Evolutionary conservation across 1,140 invertebrate species (phyloP).

Genomic region (Plutomurus gul): DNA sequence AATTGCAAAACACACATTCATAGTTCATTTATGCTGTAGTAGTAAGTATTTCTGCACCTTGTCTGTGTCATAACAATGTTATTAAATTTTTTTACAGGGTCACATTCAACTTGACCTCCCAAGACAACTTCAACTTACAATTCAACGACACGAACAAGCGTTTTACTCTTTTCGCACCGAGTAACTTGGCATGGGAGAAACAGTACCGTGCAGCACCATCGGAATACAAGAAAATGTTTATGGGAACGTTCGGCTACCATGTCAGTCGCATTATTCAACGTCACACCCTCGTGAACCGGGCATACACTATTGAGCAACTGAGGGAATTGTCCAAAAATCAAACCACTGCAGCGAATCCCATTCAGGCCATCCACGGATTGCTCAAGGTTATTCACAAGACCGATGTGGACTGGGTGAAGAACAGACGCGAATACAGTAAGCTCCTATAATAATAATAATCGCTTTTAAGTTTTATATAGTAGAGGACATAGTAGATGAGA

Average conservation of each 20-base stretch:
- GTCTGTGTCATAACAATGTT: no score
- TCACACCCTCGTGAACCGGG: slow-evolving; percentile 64
- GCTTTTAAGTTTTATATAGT: neutral
- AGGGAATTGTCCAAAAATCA: slow-evolving; percentile 66
- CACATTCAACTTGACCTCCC: slow-evolving; percentile 73
- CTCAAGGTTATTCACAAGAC: slow-evolving; percentile 49
- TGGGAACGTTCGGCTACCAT: slow-evolving; percentile 77
- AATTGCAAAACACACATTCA: neutral
- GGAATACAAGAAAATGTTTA: slow-evolving; percentile 79
- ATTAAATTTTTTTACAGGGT: slow-evolving; percentile 63
- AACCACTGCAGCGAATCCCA: slow-evolving; percentile 40
- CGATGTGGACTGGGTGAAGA: slow-evolving; percentile 40
- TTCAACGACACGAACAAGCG: slow-evolving; percentile 75
- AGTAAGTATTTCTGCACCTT: no score
- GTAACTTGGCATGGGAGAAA: slow-evolving; percentile 81
- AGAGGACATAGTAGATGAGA: neutral
- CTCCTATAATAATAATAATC: neutral
- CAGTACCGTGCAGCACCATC: slow-evolving; percentile 73
- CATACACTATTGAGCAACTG: slow-evolving; percentile 77
- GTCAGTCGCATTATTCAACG: slow-evolving; percentile 63
- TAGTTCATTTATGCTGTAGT: no score
- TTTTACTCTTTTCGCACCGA: slow-evolving; percentile 90
- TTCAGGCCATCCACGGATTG: slow-evolving; percentile 47
- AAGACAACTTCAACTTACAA: slow-evolving; percentile 75
- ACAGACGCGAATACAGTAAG: slow-evolving; percentile 39